Base-by-base conservation (phyloP, 2,888 invertebrate genomes). In the Pardosa pseudoannulata region DNA sequence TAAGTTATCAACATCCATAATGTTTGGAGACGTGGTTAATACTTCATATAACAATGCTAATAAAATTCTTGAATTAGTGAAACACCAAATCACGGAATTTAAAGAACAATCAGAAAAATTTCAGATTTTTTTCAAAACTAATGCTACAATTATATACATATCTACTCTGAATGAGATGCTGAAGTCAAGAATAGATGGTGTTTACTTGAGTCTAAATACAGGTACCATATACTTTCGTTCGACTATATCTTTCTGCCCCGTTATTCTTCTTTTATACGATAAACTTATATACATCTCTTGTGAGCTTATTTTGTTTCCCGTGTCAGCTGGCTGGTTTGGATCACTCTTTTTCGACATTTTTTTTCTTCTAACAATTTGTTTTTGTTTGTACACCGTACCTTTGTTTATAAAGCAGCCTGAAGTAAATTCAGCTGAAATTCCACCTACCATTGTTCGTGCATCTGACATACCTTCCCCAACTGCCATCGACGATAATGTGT, bases 201-300 rank as follows among this genome's bases (percentile, higher is more conserved):
- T 75, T 27, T 64, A 64, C n/a, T 2, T 64, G 3, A 67, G 71
- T n/a, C 23, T 75, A 62, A 28, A 31, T 16, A 9, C 27, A 6
- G 46, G 39, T n/a, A 29, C 56, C 3, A 0, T 29, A 6, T 29
- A 46, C 11, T 75, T 71, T 31, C 70, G 75, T 7, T 39, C n/a
- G 16, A 39, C 70, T 23, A 46, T 82, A 29, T 71, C 82, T 1
- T 46, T 82, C 11, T 82, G 82, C 19, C 16, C 19, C 0, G n/a
- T 23, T 27, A 13, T 82, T 0, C 5, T 13, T 28, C 0, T 41
- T 0, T 70, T 75, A 7, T 65, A 76, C 16, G 31, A 71, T 1
- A 62, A 75, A 23, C 29, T 31, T 7, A 3, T 28, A 16, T 23
- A 6, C 11, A 41, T 82, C 13, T 5, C 76, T 11, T 82, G 82